Evolutionary conservation across 2,113 vertebrate species (phyloP).

Genomic region (Phasianus colchicus): DNA sequence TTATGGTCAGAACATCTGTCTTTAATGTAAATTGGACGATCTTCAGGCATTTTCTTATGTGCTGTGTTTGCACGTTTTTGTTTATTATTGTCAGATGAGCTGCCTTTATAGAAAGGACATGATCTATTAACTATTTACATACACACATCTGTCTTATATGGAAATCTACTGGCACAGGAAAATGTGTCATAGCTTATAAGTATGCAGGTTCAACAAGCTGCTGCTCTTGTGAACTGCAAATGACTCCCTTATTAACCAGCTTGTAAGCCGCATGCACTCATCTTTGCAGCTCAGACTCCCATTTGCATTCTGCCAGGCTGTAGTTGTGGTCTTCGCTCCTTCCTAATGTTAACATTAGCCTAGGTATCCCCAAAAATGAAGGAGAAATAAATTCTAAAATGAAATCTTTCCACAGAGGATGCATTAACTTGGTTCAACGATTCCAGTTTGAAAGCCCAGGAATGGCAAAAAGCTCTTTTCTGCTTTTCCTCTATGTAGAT

Average conservation of each 20-base stretch:
- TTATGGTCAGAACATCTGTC: slow-evolving; percentile 3
- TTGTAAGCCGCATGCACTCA: neutral
- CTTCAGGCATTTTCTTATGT: neutral
- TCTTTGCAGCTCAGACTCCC: neutral
- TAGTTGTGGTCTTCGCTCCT: neutral
- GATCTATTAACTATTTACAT: slow-evolving; percentile 51
- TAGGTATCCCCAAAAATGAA: neutral
- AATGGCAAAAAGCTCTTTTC: neutral
- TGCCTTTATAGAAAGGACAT: neutral
- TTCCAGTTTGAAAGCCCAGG: neutral
- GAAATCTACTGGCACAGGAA: neutral
- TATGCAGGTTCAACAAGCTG: neutral
- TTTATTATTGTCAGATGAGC: slow-evolving; percentile 40
- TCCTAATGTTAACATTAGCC: neutral
- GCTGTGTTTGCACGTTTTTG: neutral
- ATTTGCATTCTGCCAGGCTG: neutral
- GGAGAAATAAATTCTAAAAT: neutral
- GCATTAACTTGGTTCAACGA: neutral
- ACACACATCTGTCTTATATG: neutral
- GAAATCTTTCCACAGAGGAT: neutral
- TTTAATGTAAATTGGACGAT: neutral
- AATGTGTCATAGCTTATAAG: neutral
- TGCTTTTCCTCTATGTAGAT: neutral
- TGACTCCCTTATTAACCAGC: neutral
- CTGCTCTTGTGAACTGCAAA: neutral